Evolutionary conservation across 2,113 vertebrate genomes (phyloP).

Genomic region (Lanius ludovicianus): DNA sequence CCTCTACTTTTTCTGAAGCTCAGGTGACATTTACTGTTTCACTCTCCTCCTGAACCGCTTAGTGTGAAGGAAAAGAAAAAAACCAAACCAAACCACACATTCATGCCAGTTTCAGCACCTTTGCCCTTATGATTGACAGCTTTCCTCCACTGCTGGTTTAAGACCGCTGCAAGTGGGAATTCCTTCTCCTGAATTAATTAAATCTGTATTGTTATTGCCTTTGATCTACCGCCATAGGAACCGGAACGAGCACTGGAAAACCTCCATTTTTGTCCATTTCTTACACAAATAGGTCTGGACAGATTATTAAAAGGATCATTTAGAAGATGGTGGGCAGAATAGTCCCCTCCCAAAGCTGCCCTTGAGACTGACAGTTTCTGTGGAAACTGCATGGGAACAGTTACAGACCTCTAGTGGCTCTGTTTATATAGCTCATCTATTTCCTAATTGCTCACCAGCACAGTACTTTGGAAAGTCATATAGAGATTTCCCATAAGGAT

Average conservation of each 20-base stretch:
- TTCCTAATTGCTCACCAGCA: conserved; percentile 17
- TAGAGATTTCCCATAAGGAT: conserved; percentile 36
- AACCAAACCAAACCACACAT: not conserved
- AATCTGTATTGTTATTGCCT: conserved; percentile 42
- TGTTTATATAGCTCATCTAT: conserved; percentile 14
- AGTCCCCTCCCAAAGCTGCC: not conserved
- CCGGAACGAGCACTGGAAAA: not conserved
- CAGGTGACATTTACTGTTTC: not conserved
- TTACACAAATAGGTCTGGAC: conserved; percentile 20
- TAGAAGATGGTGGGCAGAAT: conserved; percentile 13
- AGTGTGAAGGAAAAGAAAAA: not conserved
- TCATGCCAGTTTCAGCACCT: not conserved
- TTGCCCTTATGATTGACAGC: conserved; percentile 28
- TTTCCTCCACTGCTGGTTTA: conserved; percentile 26
- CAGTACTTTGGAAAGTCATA: not conserved
- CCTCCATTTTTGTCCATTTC: conserved; percentile 20
- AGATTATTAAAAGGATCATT: conserved; percentile 22
- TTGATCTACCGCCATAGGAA: conserved; percentile 63
- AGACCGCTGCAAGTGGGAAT: conserved; percentile 47
- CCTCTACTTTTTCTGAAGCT: not conserved
- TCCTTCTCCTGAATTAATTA: conserved; percentile 59
- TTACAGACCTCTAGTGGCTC: conserved; percentile 56
- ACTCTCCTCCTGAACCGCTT: not conserved
- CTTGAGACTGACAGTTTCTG: not conserved
- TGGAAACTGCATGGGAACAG: not conserved